phyloP scores from a whole-genome alignment of 2,113 vertebrate species.

The Acanthisitta chloris region DNA sequence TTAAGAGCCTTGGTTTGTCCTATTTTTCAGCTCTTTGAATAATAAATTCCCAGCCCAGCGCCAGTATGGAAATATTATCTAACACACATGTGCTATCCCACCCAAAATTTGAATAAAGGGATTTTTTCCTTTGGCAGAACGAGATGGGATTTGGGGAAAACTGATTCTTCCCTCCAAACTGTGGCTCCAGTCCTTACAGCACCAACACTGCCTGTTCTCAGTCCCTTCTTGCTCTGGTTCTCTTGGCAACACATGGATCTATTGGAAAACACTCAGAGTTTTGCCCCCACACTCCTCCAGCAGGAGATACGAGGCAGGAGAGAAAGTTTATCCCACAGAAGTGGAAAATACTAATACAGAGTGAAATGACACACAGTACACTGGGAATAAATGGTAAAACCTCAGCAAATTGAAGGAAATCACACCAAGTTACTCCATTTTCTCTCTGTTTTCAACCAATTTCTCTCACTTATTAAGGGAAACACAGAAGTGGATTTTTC shows the following conservation, averaged over 20 bases:
- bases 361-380: not conserved
- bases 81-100: not conserved
- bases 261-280: not conserved
- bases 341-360: not conserved
- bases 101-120: not conserved
- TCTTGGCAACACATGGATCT: not conserved
- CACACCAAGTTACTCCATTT: not conserved
- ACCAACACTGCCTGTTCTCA: not conserved
- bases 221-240: not conserved
- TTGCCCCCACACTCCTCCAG: not conserved
- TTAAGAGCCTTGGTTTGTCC: not conserved
- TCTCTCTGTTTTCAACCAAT: not conserved
- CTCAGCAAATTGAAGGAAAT: not conserved
- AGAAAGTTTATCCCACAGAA: not conserved
- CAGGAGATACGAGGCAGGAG: not conserved
- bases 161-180: not conserved
- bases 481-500: not conserved
- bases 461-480: not conserved
- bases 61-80: not conserved
- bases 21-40: not conserved
- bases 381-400: not conserved
- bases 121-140: not conserved
- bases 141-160: not conserved
- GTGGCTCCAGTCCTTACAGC: not conserved
- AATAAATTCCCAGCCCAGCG: not conserved